Evolutionary conservation across 2,888 invertebrate genomes (phyloP).

Genomic region (Drosophila niveifrons): DNA sequence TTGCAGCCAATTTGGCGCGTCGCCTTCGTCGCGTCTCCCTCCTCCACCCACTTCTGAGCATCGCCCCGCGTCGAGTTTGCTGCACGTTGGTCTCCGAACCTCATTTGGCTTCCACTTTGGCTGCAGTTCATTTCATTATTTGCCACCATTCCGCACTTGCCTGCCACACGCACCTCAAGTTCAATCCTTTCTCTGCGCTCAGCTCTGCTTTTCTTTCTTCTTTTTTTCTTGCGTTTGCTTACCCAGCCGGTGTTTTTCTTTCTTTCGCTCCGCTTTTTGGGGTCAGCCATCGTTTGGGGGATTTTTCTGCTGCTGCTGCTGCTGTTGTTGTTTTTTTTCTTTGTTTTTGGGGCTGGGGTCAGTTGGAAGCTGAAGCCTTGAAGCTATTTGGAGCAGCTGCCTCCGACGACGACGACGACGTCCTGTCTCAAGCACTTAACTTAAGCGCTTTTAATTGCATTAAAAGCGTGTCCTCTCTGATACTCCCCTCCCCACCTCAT

Average conservation of each 20-base stretch:
- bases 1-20: slow-evolving; percentile 66
- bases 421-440: slow-evolving; percentile 70
- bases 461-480: slow-evolving; percentile 72
- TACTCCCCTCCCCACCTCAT: background rate
- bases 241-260: background rate
- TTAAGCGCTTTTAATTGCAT: slow-evolving; percentile 78
- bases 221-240: background rate
- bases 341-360: slow-evolving; percentile 30
- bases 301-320: background rate
- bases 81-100: slow-evolving; percentile 1
- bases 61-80: background rate
- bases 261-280: slow-evolving; percentile 1
- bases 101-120: slow-evolving; percentile 22
- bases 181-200: slow-evolving; percentile 49
- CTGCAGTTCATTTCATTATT: slow-evolving; percentile 77
- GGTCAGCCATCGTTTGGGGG: slow-evolving; percentile 15
- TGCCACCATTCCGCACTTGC: slow-evolving; percentile 26
- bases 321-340: too few relatives aligned
- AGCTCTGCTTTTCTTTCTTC: slow-evolving; percentile 3
- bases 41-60: background rate
- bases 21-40: background rate
- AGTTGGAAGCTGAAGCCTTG: slow-evolving; percentile 11
- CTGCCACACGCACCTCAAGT: slow-evolving; percentile 40
- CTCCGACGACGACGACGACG: background rate
- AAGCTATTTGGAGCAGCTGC: slow-evolving; percentile 30